These are phyloP conservation scores for Toxotes chatareus DNA, from an alignment of 2,113 vertebrate genomes.

Conservation along the genomic window DNA sequence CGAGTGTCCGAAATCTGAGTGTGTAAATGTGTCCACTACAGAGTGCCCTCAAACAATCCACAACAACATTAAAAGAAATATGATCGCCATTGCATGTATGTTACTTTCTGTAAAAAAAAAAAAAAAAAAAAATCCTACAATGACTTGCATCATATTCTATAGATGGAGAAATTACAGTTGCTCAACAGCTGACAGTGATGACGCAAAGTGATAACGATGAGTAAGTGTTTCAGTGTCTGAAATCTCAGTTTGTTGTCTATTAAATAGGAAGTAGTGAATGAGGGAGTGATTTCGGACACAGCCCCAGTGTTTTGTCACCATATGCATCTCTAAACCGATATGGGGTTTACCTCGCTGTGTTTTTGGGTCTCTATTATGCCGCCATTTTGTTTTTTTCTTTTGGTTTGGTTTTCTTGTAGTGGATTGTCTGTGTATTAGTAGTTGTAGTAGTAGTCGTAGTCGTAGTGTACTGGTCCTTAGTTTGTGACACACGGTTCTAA, in stretches of 20 bases:
- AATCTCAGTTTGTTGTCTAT: not conserved
- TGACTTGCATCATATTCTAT: not conserved
- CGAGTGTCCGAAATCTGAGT: not conserved
- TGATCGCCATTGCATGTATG: too few species aligned
- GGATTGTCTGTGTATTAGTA: constrained; percentile 79
- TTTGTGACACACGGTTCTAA: constrained; percentile 82
- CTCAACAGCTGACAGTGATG: not conserved
- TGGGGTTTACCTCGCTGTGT: constrained; percentile 78
- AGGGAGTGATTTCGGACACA: not conserved
- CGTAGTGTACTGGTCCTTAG: constrained; percentile 78
- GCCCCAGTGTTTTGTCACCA: constrained; percentile 57
- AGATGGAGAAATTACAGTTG: not conserved
- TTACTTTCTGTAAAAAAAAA: not conserved
- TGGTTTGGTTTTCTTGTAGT: constrained; percentile 77
- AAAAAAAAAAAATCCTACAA: not conserved
- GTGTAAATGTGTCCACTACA: not conserved
- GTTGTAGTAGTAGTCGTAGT: constrained; percentile 74
- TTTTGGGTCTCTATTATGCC: constrained; percentile 69
- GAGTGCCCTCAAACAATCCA: not conserved
- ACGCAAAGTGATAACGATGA: not conserved
- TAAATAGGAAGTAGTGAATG: not conserved
- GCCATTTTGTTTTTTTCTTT: constrained; percentile 64
- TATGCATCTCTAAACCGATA: constrained; percentile 77
- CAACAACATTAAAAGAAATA: not conserved
- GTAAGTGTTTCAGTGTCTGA: not conserved